Evolutionary conservation across 2,797 vertebrate genomes (phyloP), one percentile per base, ranked within the genome.

Genomic region (Tiaroga cobitis): DNA sequence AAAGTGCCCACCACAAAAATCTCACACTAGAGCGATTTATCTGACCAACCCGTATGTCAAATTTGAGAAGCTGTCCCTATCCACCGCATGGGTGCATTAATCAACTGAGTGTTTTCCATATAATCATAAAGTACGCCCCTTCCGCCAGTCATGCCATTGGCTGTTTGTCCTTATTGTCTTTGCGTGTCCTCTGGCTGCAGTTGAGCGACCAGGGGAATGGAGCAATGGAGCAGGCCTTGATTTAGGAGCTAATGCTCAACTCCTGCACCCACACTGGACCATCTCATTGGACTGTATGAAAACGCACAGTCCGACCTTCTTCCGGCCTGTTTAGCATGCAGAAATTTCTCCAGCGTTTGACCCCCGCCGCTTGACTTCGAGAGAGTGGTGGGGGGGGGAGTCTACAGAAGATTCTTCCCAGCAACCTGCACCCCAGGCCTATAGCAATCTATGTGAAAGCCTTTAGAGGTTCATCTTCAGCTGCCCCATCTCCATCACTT

Each of bases 381-480:
- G 78, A n/a, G 21, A 34, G 65, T 59, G 49, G n/a, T n/a, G 82
- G 67, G 16, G 80, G 78, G 74, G 87, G 86, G 82, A 86, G 86
- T 84, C 74, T 34, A 49, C 63, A 15, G 24, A 59, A 84, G 81
- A 69, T 84, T 79, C 67, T 70, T 67, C 78, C 46, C 74, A 37
- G 54, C 32, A 61, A 32, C 73, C 39, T 79, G 76, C 37, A 80
- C 86, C 75, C 82, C 67, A 72, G 84, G 84, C 80, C 89, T 91
- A 84, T 87, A 86, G 89, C 92, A 93, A 92, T 93, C 92, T 93
- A 84, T 80, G 88, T 91, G 90, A 94, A 93, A 94, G 92, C 93
- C 92, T 93, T 92, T 93, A 91, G 88, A 91, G 92, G 91, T 77
- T 90, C 89, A 89, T 91, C 91, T 87, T 89, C 65, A 80, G 88